A percentile compares a stretch with the other conserved stretches of the same genome.
phyloP scores from a whole-genome alignment of 1,140 invertebrate species.

The Lutraria rhynchaena region DNA sequence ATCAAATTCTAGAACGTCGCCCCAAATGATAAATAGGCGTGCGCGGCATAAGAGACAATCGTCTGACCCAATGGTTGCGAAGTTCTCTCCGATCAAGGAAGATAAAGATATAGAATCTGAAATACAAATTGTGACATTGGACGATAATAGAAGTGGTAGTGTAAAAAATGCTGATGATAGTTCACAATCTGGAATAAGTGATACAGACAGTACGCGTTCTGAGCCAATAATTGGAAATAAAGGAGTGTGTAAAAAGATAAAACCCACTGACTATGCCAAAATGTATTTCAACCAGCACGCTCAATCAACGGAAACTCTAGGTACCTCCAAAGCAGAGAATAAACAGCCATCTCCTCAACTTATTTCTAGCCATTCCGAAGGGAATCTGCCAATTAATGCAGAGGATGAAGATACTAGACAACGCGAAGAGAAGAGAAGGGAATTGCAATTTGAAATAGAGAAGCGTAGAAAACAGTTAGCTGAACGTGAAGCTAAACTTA shows the following conservation, averaged over 20 bases:
- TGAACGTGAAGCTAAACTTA: slow-evolving; percentile 85
- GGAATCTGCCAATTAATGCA: slow-evolving; percentile 62
- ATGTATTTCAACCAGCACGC: slow-evolving; percentile 68
- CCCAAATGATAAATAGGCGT: slow-evolving; percentile 79
- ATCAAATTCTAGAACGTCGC: slow-evolving; percentile 74
- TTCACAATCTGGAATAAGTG: slow-evolving; percentile 78
- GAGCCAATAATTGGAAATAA: slow-evolving; percentile 67
- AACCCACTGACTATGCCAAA: slow-evolving; percentile 73
- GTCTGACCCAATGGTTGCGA: slow-evolving; percentile 80
- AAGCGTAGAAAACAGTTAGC: slow-evolving; percentile 85
- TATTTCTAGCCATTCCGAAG: slow-evolving; percentile 65
- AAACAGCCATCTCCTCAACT: slow-evolving; percentile 36
- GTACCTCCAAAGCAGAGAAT: slow-evolving; percentile 55
- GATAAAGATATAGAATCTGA: slow-evolving; percentile 83
- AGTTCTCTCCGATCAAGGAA: slow-evolving; percentile 85
- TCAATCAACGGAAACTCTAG: slow-evolving; percentile 53
- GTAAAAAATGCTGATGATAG: slow-evolving; percentile 73
- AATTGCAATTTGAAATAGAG: slow-evolving; percentile 87
- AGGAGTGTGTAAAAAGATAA: slow-evolving; percentile 67
- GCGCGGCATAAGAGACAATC: slow-evolving; percentile 80
- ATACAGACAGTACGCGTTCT: slow-evolving; percentile 77
- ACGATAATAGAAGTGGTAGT: slow-evolving; percentile 32
- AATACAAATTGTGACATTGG: slow-evolving; percentile 68
- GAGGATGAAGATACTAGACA: slow-evolving; percentile 71
- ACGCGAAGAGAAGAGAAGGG: slow-evolving; percentile 85